Evolutionary conservation across 2,797 vertebrate genomes (phyloP).

Genomic region (Acanthopagrus latus): DNA sequence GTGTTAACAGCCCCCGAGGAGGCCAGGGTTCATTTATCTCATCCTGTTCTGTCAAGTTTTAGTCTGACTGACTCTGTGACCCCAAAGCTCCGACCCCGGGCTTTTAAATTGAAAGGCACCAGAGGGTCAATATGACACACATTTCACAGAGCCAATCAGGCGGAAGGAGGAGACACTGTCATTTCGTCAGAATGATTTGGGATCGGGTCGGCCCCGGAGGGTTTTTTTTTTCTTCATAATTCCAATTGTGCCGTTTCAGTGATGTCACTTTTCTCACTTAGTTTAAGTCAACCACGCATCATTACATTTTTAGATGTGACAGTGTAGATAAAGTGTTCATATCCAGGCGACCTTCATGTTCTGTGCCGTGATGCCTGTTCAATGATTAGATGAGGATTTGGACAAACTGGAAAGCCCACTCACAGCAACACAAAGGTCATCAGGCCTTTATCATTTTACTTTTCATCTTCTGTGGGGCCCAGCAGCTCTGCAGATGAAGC

Average conservation of each 20-base stretch:
- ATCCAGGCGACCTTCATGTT: not conserved
- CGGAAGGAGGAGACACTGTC: conserved; percentile 35
- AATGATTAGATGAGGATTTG: not conserved
- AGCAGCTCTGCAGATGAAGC: conserved; percentile 25
- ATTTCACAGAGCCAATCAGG: conserved; percentile 39
- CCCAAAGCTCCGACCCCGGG: conserved; percentile 29
- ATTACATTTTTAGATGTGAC: not conserved
- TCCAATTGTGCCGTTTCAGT: not conserved
- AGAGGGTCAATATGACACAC: conserved; percentile 21
- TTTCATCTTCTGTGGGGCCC: conserved; percentile 31
- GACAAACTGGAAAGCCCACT: not conserved
- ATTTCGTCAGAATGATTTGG: not conserved
- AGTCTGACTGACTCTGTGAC: conserved; percentile 38
- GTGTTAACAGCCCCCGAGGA: conserved; percentile 62
- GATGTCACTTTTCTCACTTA: not conserved
- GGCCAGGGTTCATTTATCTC: conserved; percentile 64
- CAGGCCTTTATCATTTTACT: conserved; percentile 37
- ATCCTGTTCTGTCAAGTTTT: conserved; percentile 77
- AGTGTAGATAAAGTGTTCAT: not conserved
- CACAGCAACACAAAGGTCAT: conserved; percentile 47
- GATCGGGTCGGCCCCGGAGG: not conserved
- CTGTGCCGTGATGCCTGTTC: not conserved
- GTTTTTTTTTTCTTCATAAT: not conserved
- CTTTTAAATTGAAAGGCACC: conserved; percentile 26
- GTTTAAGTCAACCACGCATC: not conserved